A percentile compares a stretch with the other conserved stretches of the same genome.
phyloP scores from a whole-genome alignment of 2,888 invertebrate genomes.

The Leucozona laternaria region DNA sequence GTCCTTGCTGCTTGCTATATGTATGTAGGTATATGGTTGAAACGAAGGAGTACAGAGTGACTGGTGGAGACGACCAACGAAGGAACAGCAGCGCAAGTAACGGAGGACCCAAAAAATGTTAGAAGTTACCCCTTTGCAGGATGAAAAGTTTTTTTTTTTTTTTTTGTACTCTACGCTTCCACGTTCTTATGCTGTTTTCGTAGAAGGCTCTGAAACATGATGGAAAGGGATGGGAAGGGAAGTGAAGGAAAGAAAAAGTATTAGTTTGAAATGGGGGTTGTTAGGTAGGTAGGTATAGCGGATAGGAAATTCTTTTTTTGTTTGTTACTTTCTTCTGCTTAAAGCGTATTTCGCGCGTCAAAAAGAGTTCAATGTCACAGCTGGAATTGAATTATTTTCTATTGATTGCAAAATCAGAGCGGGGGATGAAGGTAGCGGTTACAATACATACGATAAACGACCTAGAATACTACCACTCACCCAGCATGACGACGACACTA shows the following conservation, averaged over 20 bases:
- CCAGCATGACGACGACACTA: constrained; percentile 49
- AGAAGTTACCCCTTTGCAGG: constrained; percentile 61
- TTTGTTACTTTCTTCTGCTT: constrained; percentile 16
- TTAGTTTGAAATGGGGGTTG: background rate
- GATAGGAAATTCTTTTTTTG: constrained; percentile 10
- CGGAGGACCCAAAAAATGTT: constrained; percentile 32
- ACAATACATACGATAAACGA: constrained; percentile 38
- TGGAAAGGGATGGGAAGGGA: background rate
- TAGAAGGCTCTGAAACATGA: background rate
- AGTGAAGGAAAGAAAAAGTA: background rate
- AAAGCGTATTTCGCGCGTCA: constrained; percentile 65
- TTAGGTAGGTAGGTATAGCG: background rate
- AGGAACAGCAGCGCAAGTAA: constrained; percentile 35
- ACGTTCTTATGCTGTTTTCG: constrained; percentile 41
- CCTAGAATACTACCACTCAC: constrained; percentile 61
- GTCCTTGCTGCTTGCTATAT: constrained; percentile 18
- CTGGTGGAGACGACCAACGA: constrained; percentile 11
- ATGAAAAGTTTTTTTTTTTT: constrained; percentile 27
- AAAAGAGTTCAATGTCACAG: constrained; percentile 76
- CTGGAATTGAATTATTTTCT: constrained; percentile 76
- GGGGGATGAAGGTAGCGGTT: constrained; percentile 43
- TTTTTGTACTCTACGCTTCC: background rate
- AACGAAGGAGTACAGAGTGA: constrained; percentile 5
- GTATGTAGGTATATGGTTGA: background rate
- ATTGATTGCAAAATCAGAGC: constrained; percentile 64